Percentiles rank a stretch among this genome's conserved stretches.
phyloP scores from a whole-genome alignment of 30 jellyfish, hydroid and myxozoan species.

The Aurelia coerulea region DNA sequence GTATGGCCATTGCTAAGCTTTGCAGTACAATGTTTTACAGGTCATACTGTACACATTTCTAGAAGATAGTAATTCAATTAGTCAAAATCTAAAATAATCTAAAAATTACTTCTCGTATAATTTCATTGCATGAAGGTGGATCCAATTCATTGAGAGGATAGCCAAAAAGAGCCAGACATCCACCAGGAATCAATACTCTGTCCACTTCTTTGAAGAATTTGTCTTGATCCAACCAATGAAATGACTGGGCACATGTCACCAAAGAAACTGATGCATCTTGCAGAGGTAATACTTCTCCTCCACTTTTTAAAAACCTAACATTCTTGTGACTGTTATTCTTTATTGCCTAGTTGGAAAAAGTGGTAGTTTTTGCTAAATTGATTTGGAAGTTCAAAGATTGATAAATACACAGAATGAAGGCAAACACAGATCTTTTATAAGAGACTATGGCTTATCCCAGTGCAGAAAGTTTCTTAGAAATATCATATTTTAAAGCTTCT shows the following conservation, averaged over 20 bases:
- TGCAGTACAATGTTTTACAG: no score
- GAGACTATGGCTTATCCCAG: no score
- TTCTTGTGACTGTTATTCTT: background rate
- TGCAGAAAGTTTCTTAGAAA: no score
- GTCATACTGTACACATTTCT: no score
- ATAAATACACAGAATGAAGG: no score
- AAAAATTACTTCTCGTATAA: background rate
- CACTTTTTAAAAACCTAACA: constrained; percentile 2
- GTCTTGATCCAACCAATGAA: constrained; percentile 42
- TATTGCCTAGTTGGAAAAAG: constrained; percentile 16
- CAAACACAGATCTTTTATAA: no score
- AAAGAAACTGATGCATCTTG: constrained; percentile 9
- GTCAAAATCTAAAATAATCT: no score
- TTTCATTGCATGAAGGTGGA: constrained; percentile 3
- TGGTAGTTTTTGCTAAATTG: no score
- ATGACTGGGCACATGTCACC: constrained; percentile 49
- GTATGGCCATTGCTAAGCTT: no score
- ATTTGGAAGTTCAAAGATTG: no score
- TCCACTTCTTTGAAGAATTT: constrained; percentile 36
- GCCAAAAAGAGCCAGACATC: constrained; percentile 45
- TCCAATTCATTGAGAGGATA: constrained; percentile 25
- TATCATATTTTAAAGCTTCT: no score
- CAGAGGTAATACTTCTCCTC: constrained; percentile 27
- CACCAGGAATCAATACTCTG: constrained; percentile 43
- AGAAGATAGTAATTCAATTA: no score